A percentile compares a stretch with the other conserved stretches of the same genome.
Conservation (phyloP, 2,888 invertebrate genomes). For the Lasioglossum malachurum region DNA sequence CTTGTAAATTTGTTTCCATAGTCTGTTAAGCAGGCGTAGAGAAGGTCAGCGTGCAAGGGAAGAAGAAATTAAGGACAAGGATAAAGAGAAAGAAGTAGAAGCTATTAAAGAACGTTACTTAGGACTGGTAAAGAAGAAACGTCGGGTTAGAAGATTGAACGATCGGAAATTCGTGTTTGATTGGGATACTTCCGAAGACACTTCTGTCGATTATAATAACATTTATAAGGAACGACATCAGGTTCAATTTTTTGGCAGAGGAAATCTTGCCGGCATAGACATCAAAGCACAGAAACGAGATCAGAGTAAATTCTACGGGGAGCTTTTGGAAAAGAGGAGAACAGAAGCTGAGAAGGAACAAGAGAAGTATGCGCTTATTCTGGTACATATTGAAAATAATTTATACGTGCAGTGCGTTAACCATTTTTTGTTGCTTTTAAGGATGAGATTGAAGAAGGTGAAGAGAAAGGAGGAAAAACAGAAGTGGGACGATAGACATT, state of each 20-base stretch:
- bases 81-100: conserved; percentile 96
- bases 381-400: background rate
- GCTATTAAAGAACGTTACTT: conserved; percentile 98
- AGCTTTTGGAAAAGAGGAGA: conserved; percentile 96
- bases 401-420: background rate
- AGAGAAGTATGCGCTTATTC: conserved; percentile 88
- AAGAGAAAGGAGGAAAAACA: conserved; percentile 98
- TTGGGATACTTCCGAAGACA: conserved; percentile 99
- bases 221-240: conserved; percentile 98
- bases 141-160: conserved; percentile 96
- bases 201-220: conserved; percentile 98
- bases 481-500: conserved; percentile 99
- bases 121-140: conserved; percentile 96
- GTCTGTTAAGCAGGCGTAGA: conserved; percentile 72
- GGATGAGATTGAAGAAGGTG: conserved; percentile 94
- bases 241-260: conserved; percentile 98
- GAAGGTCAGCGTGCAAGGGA: conserved; percentile 83
- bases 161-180: conserved; percentile 99
- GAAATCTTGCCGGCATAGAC: conserved; percentile 99
- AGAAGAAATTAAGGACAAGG: conserved; percentile 90
- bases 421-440: conserved; percentile 51
- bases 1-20: background rate
- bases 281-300: conserved; percentile 98
- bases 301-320: conserved; percentile 98
- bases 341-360: conserved; percentile 99